phyloP scores from a whole-genome alignment of 1,140 invertebrate genomes.

The Vanessa tameamea region DNA sequence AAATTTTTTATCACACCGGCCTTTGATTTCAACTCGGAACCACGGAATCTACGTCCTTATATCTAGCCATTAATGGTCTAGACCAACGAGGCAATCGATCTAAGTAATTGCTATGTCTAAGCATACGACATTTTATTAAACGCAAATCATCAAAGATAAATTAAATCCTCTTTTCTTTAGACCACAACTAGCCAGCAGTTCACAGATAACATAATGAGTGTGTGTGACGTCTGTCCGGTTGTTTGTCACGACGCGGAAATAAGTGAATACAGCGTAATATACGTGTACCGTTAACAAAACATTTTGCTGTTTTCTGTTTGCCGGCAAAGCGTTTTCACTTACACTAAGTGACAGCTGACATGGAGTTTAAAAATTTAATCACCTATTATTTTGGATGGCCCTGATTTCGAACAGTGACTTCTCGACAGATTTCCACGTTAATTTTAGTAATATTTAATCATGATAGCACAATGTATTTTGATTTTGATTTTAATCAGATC shows the following conservation, averaged over 20 bases:
- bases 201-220: conserved; percentile 31
- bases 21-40: too few species aligned
- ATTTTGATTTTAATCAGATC: too few species aligned
- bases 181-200: conserved; percentile 26
- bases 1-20: too few species aligned
- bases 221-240: conserved; percentile 35
- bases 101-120: too few species aligned
- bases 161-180: conserved; percentile 7
- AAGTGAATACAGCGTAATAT: conserved; percentile 19
- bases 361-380: neutral
- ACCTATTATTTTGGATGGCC: neutral
- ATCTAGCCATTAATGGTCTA: too few species aligned
- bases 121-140: too few species aligned
- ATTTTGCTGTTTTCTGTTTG: conserved; percentile 11
- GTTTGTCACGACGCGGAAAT: conserved; percentile 44
- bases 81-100: too few species aligned
- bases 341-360: neutral
- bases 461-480: too few species aligned
- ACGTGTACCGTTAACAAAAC: conserved; percentile 38
- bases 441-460: too few species aligned
- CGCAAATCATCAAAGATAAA: neutral
- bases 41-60: too few species aligned
- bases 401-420: neutral
- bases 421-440: too few species aligned
- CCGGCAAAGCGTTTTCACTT: neutral